phyloP scores from a whole-genome alignment of 2,888 invertebrate species.

The Caenorhabditis japonica region DNA sequence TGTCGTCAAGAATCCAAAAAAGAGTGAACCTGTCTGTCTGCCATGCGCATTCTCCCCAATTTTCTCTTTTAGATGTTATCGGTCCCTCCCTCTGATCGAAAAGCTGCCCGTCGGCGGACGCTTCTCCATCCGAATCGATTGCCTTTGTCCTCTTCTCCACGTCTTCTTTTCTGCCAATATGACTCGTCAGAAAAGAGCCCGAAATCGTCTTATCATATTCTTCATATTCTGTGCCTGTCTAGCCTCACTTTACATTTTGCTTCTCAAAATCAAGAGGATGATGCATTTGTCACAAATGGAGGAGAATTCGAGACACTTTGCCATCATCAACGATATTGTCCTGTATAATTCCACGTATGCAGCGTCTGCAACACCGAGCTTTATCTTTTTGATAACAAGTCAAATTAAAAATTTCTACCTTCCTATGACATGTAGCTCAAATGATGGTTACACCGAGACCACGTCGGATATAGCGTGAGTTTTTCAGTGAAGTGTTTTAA shows the following conservation, averaged over 20 bases:
- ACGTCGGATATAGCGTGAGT: conserved; percentile 35
- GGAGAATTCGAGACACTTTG: conserved; percentile 45
- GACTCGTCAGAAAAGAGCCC: conserved; percentile 35
- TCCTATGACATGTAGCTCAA: conserved; percentile 48
- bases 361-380: conserved; percentile 18
- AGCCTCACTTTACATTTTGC: conserved; percentile 45
- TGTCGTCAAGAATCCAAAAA: not conserved
- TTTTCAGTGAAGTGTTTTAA: not conserved
- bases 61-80: conserved; percentile 25
- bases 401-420: conserved; percentile 41
- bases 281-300: conserved; percentile 44
- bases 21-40: conserved; percentile 32
- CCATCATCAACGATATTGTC: conserved; percentile 43
- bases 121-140: conserved; percentile 19
- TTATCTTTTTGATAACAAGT: conserved; percentile 48
- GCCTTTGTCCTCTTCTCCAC: conserved; percentile 11
- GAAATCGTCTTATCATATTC: conserved; percentile 41
- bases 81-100: conserved; percentile 27
- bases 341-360: conserved; percentile 48
- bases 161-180: conserved; percentile 5
- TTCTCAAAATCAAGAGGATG: conserved; percentile 46
- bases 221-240: conserved; percentile 42
- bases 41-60: conserved; percentile 28
- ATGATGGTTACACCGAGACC: conserved; percentile 33
- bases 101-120: conserved; percentile 15